These are phyloP conservation scores for Morone saxatilis DNA, from an alignment of 2,113 vertebrate genomes.

Conservation along the genomic window DNA sequence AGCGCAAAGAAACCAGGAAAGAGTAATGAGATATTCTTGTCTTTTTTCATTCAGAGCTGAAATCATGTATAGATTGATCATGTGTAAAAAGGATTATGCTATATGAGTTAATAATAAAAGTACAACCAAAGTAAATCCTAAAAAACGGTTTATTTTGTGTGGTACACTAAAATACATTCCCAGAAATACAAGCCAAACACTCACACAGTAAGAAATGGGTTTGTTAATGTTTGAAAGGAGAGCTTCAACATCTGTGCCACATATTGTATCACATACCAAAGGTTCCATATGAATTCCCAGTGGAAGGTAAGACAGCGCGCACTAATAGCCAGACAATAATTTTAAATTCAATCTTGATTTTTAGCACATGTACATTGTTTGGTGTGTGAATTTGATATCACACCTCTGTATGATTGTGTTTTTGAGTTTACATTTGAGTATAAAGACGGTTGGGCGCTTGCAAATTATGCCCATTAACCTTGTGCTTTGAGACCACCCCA, in stretches of 20 bases:
- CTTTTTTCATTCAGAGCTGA: background rate
- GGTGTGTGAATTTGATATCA: constrained; percentile 8
- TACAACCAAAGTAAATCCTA: constrained; percentile 15
- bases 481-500: constrained; percentile 55
- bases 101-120: constrained; percentile 21
- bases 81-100: background rate
- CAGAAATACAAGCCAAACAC: constrained; percentile 54
- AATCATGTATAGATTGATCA: background rate
- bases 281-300: constrained; percentile 68
- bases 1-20: background rate
- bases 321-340: background rate
- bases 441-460: constrained; percentile 60
- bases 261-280: constrained; percentile 77
- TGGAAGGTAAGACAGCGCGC: constrained; percentile 45
- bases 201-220: constrained; percentile 59
- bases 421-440: constrained; percentile 39
- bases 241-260: constrained; percentile 79
- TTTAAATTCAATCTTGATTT: constrained; percentile 15
- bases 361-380: constrained; percentile 13
- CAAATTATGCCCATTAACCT: constrained; percentile 62
- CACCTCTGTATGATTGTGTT: constrained; percentile 18
- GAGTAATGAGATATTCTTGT: background rate
- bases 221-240: constrained; percentile 53
- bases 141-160: constrained; percentile 40
- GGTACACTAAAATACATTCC: constrained; percentile 41